phyloP scores from a whole-genome alignment of 2,888 invertebrate species.

The Lasius platythorax region DNA sequence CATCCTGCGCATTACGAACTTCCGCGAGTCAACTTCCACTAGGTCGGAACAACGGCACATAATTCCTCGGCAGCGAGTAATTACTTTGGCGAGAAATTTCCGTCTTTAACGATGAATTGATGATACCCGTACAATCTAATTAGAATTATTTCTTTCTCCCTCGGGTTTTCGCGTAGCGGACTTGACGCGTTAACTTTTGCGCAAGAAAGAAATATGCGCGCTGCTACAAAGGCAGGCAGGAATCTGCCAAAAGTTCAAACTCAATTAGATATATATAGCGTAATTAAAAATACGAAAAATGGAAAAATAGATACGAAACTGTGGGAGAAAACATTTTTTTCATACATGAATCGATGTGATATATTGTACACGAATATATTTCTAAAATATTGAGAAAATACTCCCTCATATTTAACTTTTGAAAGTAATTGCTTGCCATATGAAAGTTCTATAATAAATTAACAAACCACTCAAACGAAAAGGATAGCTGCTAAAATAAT shows the following conservation, averaged over 20 bases:
- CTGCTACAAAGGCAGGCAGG: neutral
- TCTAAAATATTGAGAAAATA: neutral
- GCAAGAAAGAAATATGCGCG: slow-evolving; percentile 13
- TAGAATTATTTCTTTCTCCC: slow-evolving; percentile 48
- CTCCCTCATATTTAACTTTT: neutral
- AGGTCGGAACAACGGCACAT: slow-evolving; percentile 66
- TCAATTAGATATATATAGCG: neutral
- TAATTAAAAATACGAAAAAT: neutral
- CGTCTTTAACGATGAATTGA: slow-evolving; percentile 68
- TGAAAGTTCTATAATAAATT: neutral
- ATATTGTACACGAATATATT: neutral
- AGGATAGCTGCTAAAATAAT: neutral
- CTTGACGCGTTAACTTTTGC: slow-evolving; percentile 43
- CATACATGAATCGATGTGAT: neutral
- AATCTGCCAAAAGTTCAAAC: neutral
- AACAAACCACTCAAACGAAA: neutral
- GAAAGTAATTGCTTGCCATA: neutral
- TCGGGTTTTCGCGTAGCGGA: slow-evolving; percentile 27
- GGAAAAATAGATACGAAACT: neutral
- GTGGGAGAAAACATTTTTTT: slow-evolving; percentile 10
- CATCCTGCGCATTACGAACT: slow-evolving; percentile 59
- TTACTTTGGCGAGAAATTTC: slow-evolving; percentile 69
- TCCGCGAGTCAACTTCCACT: slow-evolving; percentile 62
- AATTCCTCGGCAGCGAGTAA: slow-evolving; percentile 66
- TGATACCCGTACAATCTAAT: slow-evolving; percentile 68